Percentiles rank a stretch among this genome's conserved stretches.
Evolutionary conservation across 2,888 invertebrate species (phyloP).

Genomic region (Drosophila pseudotakahashii): DNA sequence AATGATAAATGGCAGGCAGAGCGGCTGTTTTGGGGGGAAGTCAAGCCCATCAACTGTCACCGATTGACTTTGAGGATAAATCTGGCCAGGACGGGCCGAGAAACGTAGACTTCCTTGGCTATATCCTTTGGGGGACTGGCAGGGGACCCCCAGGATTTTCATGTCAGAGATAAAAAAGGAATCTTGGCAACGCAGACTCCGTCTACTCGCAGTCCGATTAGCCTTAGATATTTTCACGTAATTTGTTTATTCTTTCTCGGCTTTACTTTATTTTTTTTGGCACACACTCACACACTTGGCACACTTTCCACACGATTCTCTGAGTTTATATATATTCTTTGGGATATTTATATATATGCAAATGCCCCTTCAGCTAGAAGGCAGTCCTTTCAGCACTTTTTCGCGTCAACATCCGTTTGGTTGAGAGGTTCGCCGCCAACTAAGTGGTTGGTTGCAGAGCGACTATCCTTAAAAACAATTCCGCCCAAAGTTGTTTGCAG

Average conservation of each 20-base stretch:
- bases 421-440: slow-evolving; percentile 74
- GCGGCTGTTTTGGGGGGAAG: slow-evolving; percentile 40
- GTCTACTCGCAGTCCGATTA: slow-evolving; percentile 20
- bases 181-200: slow-evolving; percentile 22
- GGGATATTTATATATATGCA: slow-evolving; percentile 35
- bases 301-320: slow-evolving; percentile 52
- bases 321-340: slow-evolving; percentile 21
- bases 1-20: slow-evolving; percentile 73
- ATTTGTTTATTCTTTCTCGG: slow-evolving; percentile 43
- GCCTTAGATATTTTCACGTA: slow-evolving; percentile 27
- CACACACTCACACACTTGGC: slow-evolving; percentile 46
- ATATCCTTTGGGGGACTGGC: slow-evolving; percentile 42
- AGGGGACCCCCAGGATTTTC: slow-evolving; percentile 17
- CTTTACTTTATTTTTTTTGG: background rate
- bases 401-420: slow-evolving; percentile 57
- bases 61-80: slow-evolving; percentile 72
- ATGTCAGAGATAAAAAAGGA: slow-evolving; percentile 47
- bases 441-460: slow-evolving; percentile 56
- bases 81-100: slow-evolving; percentile 13
- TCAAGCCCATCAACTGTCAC: slow-evolving; percentile 60
- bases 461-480: slow-evolving; percentile 73
- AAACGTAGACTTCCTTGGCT: slow-evolving; percentile 42
- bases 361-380: slow-evolving; percentile 30
- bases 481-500: slow-evolving; percentile 59
- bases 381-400: slow-evolving; percentile 38